phyloP scores from a whole-genome alignment of 2,888 invertebrate species.

The Rutpela maculata region DNA sequence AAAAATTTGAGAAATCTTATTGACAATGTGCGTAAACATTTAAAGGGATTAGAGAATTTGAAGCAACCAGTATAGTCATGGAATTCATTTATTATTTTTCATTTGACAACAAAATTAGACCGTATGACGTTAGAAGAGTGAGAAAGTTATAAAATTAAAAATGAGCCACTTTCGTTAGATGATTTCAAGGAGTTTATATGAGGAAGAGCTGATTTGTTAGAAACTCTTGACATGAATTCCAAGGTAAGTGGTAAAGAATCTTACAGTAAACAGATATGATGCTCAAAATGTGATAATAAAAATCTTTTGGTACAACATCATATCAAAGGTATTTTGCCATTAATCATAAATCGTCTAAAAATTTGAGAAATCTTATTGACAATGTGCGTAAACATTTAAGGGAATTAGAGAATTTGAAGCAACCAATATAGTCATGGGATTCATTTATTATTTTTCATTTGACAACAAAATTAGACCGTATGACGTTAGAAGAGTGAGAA shows the following conservation, averaged over 20 bases:
- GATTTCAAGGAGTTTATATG: too few relatives aligned
- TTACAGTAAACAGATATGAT: too few relatives aligned
- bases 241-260: too few relatives aligned
- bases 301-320: not conserved
- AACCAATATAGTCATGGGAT: not conserved
- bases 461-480: not conserved
- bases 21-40: not conserved
- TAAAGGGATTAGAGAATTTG: not conserved
- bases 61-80: not conserved
- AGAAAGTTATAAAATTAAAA: too few relatives aligned
- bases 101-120: not conserved
- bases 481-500: not conserved
- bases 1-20: not conserved
- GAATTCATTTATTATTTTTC: not conserved
- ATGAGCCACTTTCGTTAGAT: too few relatives aligned
- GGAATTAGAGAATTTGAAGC: not conserved
- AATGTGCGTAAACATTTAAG: not conserved
- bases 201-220: too few relatives aligned
- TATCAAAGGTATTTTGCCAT: conserved; percentile 1
- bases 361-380: not conserved
- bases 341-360: not conserved
- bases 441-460: not conserved
- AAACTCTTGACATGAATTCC: too few relatives aligned
- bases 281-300: not conserved
- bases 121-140: not conserved